Evolutionary conservation across 2,113 vertebrate genomes (phyloP).

Genomic region (Phylloscopus whistleri): DNA sequence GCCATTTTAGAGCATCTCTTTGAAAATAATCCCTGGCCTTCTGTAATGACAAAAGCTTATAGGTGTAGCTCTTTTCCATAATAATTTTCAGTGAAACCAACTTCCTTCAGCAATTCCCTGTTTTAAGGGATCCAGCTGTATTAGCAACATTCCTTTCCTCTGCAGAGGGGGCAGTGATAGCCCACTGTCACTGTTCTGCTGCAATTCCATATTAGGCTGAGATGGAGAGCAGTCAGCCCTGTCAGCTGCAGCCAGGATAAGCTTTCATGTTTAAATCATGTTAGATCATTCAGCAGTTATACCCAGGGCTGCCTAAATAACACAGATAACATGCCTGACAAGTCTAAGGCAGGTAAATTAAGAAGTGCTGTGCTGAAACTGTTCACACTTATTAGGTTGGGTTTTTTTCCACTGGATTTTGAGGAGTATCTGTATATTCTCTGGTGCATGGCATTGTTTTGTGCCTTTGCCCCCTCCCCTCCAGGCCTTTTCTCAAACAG

Average conservation of each 20-base stretch:
- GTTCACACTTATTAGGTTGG: background rate
- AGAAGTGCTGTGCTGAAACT: background rate
- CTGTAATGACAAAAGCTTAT: background rate
- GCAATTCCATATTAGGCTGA: background rate
- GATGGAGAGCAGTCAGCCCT: background rate
- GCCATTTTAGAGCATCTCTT: background rate
- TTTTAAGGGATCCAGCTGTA: background rate
- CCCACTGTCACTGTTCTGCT: background rate
- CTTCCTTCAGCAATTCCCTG: background rate
- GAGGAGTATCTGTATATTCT: background rate
- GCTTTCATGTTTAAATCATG: background rate
- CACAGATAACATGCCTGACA: background rate
- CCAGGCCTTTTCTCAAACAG: background rate
- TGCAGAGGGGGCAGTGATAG: background rate
- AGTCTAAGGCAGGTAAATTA: background rate
- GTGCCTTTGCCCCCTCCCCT: background rate
- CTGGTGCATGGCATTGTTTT: background rate
- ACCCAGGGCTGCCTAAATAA: background rate
- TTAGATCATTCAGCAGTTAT: slow-evolving; percentile 3
- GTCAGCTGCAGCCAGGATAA: background rate
- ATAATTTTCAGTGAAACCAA: background rate
- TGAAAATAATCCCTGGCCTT: background rate
- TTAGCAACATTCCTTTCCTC: background rate
- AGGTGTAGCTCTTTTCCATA: background rate
- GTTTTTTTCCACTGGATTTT: background rate